Evolutionary conservation across 2,888 invertebrate species (phyloP).

Genomic region (Flexamia atlantica): DNA sequence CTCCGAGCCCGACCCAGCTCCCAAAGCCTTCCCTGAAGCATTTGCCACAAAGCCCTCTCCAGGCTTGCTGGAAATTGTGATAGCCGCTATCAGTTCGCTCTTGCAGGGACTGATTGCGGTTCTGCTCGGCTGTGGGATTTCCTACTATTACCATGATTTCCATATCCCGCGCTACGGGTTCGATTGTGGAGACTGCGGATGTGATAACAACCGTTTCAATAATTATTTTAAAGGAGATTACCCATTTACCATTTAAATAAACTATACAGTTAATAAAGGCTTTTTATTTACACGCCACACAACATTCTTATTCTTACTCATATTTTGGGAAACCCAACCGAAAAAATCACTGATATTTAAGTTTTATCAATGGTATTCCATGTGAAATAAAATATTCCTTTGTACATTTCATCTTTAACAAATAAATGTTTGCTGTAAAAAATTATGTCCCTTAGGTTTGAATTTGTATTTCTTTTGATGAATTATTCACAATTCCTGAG

Average conservation of each 20-base stretch:
- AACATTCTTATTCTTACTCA: neutral
- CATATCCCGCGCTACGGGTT: neutral
- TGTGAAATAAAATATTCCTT: too few relatives aligned
- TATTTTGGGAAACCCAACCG: too few relatives aligned
- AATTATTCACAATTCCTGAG: too few relatives aligned
- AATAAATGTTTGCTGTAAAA: too few relatives aligned
- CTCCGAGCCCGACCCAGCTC: conserved; percentile 48
- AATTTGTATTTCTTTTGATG: too few relatives aligned
- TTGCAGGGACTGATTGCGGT: conserved; percentile 2
- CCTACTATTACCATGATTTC: neutral
- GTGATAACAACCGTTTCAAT: too few relatives aligned
- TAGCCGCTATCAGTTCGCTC: neutral
- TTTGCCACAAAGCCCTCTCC: conserved; percentile 3
- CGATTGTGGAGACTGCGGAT: neutral
- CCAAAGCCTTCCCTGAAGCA: conserved; percentile 43
- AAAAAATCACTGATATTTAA: too few relatives aligned
- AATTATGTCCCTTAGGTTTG: too few relatives aligned
- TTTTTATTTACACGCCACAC: neutral
- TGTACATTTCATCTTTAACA: too few relatives aligned
- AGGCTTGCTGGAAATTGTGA: neutral
- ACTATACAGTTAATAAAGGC: neutral
- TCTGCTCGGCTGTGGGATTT: neutral
- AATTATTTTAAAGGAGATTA: neutral
- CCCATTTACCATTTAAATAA: conserved; percentile 6
- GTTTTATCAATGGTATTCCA: too few relatives aligned